Evolutionary conservation across 2,797 vertebrate genomes (phyloP).

Genomic region (Denticeps clupeoides): DNA sequence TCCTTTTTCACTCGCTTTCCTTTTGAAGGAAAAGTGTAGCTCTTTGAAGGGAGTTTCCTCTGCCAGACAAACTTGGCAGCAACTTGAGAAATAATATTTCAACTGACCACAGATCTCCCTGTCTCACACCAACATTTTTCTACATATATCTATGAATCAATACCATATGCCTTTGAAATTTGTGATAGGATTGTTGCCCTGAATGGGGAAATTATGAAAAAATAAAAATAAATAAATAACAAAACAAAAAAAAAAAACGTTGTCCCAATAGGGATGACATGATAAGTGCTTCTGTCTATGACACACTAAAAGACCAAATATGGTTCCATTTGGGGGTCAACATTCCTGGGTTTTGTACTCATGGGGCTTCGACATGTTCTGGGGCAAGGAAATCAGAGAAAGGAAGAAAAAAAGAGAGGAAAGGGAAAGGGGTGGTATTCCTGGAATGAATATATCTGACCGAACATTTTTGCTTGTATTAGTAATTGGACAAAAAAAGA

Average conservation of each 20-base stretch:
- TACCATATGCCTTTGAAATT: too few species aligned
- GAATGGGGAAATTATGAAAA: not conserved
- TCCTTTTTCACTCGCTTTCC: not conserved
- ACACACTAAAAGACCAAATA: conserved; percentile 36
- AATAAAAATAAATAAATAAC: too few species aligned
- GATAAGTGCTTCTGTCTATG: conserved; percentile 11
- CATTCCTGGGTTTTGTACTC: conserved; percentile 45
- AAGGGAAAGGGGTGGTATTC: not conserved
- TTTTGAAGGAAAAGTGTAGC: too few species aligned
- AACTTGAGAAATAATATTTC: too few species aligned
- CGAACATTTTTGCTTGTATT: not conserved
- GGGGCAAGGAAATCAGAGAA: conserved; percentile 10
- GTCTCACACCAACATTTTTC: not conserved
- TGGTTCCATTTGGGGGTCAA: conserved; percentile 19
- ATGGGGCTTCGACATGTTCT: conserved; percentile 21
- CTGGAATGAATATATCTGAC: conserved; percentile 7
- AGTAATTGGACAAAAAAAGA: not conserved
- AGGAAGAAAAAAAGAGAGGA: conserved; percentile 8
- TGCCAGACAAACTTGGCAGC: too few species aligned
- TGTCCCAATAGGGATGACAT: not conserved
- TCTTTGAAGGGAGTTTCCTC: too few species aligned
- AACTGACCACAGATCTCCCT: not conserved
- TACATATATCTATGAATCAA: too few species aligned
- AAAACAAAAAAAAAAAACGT: too few species aligned
- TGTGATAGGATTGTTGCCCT: too few species aligned